Percentiles rank a stretch among this genome's conserved stretches.
Conservation (phyloP, 2,113 vertebrate genomes). For the Ptilorrhoa leucosticta region DNA sequence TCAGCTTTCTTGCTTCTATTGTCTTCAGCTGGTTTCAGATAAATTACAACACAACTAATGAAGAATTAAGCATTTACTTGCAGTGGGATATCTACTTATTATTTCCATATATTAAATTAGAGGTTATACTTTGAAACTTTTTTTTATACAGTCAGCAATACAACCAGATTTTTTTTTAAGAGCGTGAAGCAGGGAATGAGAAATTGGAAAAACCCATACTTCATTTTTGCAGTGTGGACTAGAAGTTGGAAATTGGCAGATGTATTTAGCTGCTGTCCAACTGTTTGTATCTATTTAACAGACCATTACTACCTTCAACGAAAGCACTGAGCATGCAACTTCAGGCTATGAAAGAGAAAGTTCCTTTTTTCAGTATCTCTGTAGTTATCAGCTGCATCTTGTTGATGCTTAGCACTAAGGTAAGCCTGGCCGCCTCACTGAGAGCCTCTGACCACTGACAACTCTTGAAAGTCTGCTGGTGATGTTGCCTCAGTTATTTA, state of each 20-base stretch:
- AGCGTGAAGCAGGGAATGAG: not conserved
- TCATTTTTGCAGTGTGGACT: not conserved
- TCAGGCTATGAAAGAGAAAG: not conserved
- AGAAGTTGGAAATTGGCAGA: not conserved
- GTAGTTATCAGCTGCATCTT: not conserved
- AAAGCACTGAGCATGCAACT: not conserved
- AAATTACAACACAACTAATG: not conserved
- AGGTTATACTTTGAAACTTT: not conserved
- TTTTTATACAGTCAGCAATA: not conserved
- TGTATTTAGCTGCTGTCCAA: not conserved
- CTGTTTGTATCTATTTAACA: not conserved
- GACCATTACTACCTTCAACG: not conserved
- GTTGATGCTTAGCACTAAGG: not conserved
- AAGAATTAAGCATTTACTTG: not conserved
- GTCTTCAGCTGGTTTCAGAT: not conserved
- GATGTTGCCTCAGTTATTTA: not conserved
- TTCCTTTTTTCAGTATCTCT: not conserved
- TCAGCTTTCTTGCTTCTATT: not conserved
- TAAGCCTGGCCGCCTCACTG: rapidly evolving
- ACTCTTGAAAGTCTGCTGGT: not conserved
- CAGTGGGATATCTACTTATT: not conserved
- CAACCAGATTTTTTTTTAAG: not conserved
- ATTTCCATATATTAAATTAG: not conserved
- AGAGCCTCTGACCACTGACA: not conserved
- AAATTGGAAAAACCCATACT: not conserved